Percentiles rank a stretch among this genome's conserved stretches.
Conservation (phyloP, 2,888 invertebrate species). For the Archips crataeganus region DNA sequence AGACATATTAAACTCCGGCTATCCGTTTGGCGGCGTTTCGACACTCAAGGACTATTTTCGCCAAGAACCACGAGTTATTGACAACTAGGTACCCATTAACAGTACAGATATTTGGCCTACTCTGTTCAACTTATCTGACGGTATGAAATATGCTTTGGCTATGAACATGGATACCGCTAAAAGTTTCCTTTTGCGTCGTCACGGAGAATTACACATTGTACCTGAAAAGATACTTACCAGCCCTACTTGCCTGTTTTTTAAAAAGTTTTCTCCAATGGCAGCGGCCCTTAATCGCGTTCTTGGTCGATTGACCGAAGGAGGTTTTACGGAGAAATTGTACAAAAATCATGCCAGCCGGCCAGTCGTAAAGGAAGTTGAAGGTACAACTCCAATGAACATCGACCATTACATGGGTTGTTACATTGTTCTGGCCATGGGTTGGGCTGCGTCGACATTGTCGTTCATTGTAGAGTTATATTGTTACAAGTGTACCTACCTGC, state of each 20-base stretch:
- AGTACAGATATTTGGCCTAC: slow-evolving; percentile 54
- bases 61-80: slow-evolving; percentile 60
- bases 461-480: slow-evolving; percentile 62
- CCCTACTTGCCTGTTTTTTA: slow-evolving; percentile 69
- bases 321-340: slow-evolving; percentile 63
- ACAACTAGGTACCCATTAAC: slow-evolving; percentile 62
- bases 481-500: slow-evolving; percentile 43
- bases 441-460: slow-evolving; percentile 57
- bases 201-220: slow-evolving; percentile 59
- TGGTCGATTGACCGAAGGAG: slow-evolving; percentile 60
- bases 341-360: slow-evolving; percentile 51
- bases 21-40: slow-evolving; percentile 66
- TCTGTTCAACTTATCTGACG: slow-evolving; percentile 58
- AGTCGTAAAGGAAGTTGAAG: slow-evolving; percentile 41
- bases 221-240: slow-evolving; percentile 57
- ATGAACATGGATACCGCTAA: slow-evolving; percentile 61
- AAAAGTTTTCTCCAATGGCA: slow-evolving; percentile 68
- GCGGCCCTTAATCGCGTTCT: slow-evolving; percentile 59
- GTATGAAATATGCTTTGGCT: slow-evolving; percentile 65
- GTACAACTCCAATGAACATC: slow-evolving; percentile 57
- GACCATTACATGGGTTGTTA: slow-evolving; percentile 72
- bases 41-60: slow-evolving; percentile 69
- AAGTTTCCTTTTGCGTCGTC: slow-evolving; percentile 52
- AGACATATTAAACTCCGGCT: slow-evolving; percentile 62
- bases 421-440: slow-evolving; percentile 62